These are phyloP conservation scores for Theretra japonica DNA, from an alignment of 2,888 invertebrate species.

Conservation along the genomic window DNA sequence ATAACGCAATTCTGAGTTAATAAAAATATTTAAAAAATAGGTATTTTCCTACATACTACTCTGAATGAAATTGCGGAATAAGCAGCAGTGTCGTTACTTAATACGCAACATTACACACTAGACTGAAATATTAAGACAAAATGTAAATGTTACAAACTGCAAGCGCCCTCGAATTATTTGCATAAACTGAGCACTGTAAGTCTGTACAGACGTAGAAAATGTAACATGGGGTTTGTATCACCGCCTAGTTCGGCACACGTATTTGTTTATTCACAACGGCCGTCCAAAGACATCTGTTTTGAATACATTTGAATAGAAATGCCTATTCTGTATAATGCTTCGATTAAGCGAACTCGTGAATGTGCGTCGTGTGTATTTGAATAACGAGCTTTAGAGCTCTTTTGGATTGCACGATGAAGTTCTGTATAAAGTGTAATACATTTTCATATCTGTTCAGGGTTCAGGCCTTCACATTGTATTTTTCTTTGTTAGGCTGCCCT, in stretches of 20 bases:
- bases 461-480: background rate
- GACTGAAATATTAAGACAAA: background rate
- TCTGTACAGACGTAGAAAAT: constrained; percentile 8
- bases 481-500: background rate
- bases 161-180: background rate
- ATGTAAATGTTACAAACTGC: constrained; percentile 3
- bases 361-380: constrained; percentile 28
- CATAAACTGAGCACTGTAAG: constrained; percentile 2
- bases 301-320: constrained; percentile 52
- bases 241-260: constrained; percentile 22
- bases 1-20: too few relatives aligned
- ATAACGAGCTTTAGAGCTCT: constrained; percentile 27
- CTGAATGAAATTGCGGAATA: too few relatives aligned
- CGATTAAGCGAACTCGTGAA: constrained; percentile 27
- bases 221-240: constrained; percentile 18
- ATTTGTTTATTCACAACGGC: constrained; percentile 48
- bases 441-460: constrained; percentile 11
- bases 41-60: too few relatives aligned
- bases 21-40: too few relatives aligned
- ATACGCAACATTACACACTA: background rate
- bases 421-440: background rate
- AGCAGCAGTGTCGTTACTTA: background rate
- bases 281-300: constrained; percentile 44
- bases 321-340: constrained; percentile 31
- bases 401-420: constrained; percentile 20